Evolutionary conservation across 2,113 vertebrate genomes (phyloP).

Genomic region (Sciurus niger): DNA sequence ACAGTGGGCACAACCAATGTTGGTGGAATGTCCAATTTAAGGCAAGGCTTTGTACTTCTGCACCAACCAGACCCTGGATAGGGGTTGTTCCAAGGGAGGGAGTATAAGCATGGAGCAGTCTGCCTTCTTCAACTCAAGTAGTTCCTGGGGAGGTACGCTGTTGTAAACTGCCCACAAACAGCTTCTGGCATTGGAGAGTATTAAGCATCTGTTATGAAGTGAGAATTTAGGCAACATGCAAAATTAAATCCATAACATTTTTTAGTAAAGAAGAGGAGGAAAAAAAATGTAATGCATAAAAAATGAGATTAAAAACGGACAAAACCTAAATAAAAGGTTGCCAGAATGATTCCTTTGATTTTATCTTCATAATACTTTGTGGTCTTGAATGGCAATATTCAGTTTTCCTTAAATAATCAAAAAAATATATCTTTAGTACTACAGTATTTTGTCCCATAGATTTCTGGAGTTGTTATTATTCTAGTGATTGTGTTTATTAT

Average conservation of each 20-base stretch:
- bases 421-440: not conserved
- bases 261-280: not conserved
- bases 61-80: no score
- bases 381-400: not conserved
- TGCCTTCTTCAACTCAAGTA: not conserved
- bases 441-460: not conserved
- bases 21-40: not conserved
- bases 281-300: not conserved
- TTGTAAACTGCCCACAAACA: not conserved
- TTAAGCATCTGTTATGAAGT: not conserved
- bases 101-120: no score
- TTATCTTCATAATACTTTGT: not conserved
- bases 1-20: not conserved
- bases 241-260: not conserved
- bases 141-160: not conserved
- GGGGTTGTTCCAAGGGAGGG: not conserved
- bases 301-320: not conserved
- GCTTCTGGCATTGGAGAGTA: not conserved
- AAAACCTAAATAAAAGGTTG: not conserved
- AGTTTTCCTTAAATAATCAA: not conserved
- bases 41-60: not conserved
- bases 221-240: not conserved
- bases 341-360: not conserved
- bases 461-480: constrained; percentile 15
- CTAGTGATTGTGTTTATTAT: not conserved